Conservation (phyloP, 2,797 vertebrate genomes). For the Spheniscus humboldti region DNA sequence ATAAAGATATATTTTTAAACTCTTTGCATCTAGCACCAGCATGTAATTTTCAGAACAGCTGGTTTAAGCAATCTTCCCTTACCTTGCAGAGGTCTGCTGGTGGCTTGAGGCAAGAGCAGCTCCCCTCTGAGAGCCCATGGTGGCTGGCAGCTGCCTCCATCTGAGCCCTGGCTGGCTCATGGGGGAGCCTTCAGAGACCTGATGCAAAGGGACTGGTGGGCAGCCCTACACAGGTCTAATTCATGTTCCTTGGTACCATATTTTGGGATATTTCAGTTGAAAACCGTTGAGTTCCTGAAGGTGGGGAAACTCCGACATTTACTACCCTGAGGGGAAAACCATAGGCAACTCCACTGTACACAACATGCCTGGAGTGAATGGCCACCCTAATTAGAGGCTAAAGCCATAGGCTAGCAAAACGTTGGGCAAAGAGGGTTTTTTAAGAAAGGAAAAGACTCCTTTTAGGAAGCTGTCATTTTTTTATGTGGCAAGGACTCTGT, state of each 20-base stretch:
- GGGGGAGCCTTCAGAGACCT: not conserved
- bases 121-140: not conserved
- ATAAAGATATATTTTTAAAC: not conserved
- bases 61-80: not conserved
- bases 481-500: conserved; percentile 19
- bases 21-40: not conserved
- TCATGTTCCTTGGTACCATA: not conserved
- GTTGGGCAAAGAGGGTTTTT: not conserved
- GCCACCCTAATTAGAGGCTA: not conserved
- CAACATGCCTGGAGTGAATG: not conserved
- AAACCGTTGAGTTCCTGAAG: not conserved
- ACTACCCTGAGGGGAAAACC: not conserved
- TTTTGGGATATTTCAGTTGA: not conserved
- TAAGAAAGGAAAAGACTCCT: not conserved
- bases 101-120: not conserved
- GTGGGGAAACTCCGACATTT: not conserved
- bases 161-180: not conserved
- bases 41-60: not conserved
- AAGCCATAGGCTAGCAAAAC: not conserved
- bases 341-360: not conserved
- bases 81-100: not conserved
- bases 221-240: not conserved
- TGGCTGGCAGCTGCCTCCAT: not conserved
- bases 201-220: not conserved
- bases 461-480: not conserved